Base-by-base conservation (phyloP, 1,140 invertebrate species). In the Psix sp. region DNA sequence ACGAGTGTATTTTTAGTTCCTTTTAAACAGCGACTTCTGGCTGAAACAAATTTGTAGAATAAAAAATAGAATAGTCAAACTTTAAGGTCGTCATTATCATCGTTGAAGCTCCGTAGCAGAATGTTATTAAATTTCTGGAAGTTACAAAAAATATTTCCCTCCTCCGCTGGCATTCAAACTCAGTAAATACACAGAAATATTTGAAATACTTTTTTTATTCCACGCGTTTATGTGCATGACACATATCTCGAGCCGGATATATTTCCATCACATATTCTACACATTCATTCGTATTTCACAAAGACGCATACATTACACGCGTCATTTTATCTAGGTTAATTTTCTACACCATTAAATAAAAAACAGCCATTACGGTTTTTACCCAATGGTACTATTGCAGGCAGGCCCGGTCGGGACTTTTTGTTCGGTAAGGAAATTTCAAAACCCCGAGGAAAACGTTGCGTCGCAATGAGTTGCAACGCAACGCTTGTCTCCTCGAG, bases 201-300 rank as follows among this genome's bases (percentile, higher is more conserved):
- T 66, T 49, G 43, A 56, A 57, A 49, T 49, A 49, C 54, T 54
- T 35, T 56, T 66, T 51, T 42, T 48, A 18, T 49, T 56, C 35
- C 42, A n/a, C 17, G 26, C 36, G 15, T 52, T 48, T 40, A 21
- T 49, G 51, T 24, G 36, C 43, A 43, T 57, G 62, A 57, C 51
- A 57, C 26, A 43, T 57, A 48, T 43, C 49, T 31, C 49, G 24
- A 65, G 49, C 35, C 51, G 62, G 62, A 66, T 56, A 66, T 66
- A 35, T 66, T 56, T 66, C 49, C 18, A 48, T 33, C 40, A 20
- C 15, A 18, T 39, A 15, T 42, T 20, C 43, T 49, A 42, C 43
- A 66, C 51, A 49, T 9, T 43, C 51, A 36, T 48, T 26, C 38
- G 36, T 66, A 66, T 66, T 66, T 66, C 51, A 57, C 36, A 36